Conservation (phyloP, 37 sponge, comb jelly and placozoan species). For the Ianthella basta region DNA sequence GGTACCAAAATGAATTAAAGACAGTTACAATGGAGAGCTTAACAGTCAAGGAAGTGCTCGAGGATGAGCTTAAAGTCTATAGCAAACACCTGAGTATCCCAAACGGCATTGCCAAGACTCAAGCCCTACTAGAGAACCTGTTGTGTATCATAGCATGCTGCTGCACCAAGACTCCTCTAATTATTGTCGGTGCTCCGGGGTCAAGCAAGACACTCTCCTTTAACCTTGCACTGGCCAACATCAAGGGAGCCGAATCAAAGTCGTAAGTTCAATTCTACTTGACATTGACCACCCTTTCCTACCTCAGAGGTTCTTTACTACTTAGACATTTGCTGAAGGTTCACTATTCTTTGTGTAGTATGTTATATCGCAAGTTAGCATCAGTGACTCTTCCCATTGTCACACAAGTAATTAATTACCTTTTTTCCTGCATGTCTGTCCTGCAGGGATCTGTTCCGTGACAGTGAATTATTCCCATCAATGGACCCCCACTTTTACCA, state of each 20-base stretch:
- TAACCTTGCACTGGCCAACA: slow-evolving; percentile 79
- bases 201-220: slow-evolving; percentile 94
- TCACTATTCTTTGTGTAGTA: not conserved
- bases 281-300: not conserved
- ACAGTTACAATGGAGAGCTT: too few relatives aligned
- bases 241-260: slow-evolving; percentile 84
- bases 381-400: too few relatives aligned
- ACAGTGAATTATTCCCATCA: slow-evolving; percentile 71
- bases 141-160: slow-evolving; percentile 87
- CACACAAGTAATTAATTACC: not conserved
- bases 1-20: not conserved
- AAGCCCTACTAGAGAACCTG: slow-evolving; percentile 88
- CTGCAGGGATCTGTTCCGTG: slow-evolving; percentile 49
- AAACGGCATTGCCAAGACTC: slow-evolving; percentile 84
- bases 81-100: slow-evolving; percentile 66
- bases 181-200: slow-evolving; percentile 92
- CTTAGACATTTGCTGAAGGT: not conserved
- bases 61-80: slow-evolving; percentile 58
- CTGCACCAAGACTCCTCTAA: slow-evolving; percentile 78
- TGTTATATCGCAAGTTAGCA: not conserved
- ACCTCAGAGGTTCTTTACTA: not conserved
- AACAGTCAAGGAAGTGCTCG: not conserved
- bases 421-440: not conserved
- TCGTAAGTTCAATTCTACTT: not conserved
- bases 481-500: slow-evolving; percentile 90